Percentiles rank a stretch among this genome's conserved stretches.
Evolutionary conservation across 2,888 invertebrate genomes (phyloP).

Genomic region (Drosophila putrida): DNA sequence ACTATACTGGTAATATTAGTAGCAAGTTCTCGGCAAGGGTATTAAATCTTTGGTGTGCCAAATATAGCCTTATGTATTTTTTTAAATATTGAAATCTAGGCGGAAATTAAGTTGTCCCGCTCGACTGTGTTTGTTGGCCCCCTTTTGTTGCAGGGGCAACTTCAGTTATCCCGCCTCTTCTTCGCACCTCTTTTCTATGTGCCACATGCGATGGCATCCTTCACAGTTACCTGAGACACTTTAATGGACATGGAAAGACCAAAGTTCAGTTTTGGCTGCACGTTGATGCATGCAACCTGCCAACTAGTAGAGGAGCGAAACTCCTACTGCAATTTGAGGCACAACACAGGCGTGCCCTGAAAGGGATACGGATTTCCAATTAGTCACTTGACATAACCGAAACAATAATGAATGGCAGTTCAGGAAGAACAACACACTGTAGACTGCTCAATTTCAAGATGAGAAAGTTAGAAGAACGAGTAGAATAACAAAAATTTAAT

Average conservation of each 20-base stretch:
- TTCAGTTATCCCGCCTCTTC: background rate
- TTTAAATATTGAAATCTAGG: slow-evolving; percentile 71
- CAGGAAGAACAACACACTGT: background rate
- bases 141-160: slow-evolving; percentile 1
- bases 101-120: slow-evolving; percentile 80
- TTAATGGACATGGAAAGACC: slow-evolving; percentile 70
- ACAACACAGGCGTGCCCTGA: slow-evolving; percentile 6
- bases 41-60: no score
- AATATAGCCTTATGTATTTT: no score
- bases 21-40: no score
- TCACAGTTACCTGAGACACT: slow-evolving; percentile 65
- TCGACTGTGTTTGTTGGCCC: slow-evolving; percentile 30
- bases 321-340: background rate
- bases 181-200: background rate
- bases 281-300: slow-evolving; percentile 30
- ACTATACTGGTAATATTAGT: no score
- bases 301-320: background rate
- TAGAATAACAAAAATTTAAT: no score
- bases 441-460: background rate
- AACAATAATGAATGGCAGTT: background rate
- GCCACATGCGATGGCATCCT: slow-evolving; percentile 10
- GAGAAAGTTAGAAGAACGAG: no score
- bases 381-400: slow-evolving; percentile 2
- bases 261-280: slow-evolving; percentile 57
- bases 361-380: slow-evolving; percentile 6